Conservation (phyloP, 2,113 vertebrate species). For the Cochlearius cochlearius region DNA sequence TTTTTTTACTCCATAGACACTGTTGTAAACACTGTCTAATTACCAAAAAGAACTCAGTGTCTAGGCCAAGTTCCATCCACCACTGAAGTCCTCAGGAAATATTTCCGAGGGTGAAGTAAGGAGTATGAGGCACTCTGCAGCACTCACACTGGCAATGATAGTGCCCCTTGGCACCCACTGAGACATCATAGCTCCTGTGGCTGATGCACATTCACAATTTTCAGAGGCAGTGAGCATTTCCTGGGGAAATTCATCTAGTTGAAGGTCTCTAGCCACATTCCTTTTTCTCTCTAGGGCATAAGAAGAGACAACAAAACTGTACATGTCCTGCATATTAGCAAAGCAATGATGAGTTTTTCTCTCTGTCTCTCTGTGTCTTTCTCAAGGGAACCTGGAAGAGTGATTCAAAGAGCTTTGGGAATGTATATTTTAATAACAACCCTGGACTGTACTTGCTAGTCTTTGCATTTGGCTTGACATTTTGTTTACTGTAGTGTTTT, state of each 20-base stretch:
- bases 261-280: neutral
- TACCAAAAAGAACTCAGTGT: neutral
- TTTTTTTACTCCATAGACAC: too few relatives aligned
- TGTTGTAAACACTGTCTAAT: neutral
- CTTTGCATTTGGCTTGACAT: slow-evolving; percentile 1
- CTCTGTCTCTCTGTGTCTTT: neutral
- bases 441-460: neutral
- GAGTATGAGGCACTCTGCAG: neutral
- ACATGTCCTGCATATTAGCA: neutral
- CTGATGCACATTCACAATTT: neutral
- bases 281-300: neutral
- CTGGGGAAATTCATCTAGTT: neutral
- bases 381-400: slow-evolving; percentile 41
- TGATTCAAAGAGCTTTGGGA: slow-evolving; percentile 22
- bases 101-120: neutral
- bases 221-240: neutral
- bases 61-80: neutral
- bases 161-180: neutral
- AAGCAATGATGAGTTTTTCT: neutral
- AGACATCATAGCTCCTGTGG: neutral
- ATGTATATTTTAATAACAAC: slow-evolving; percentile 21
- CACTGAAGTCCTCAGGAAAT: neutral
- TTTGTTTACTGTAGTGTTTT: slow-evolving; percentile 48
- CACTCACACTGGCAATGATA: too few relatives aligned
- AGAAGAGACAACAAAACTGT: neutral